phyloP scores from a whole-genome alignment of 2,888 invertebrate genomes.

The Zygaena filipendulae region DNA sequence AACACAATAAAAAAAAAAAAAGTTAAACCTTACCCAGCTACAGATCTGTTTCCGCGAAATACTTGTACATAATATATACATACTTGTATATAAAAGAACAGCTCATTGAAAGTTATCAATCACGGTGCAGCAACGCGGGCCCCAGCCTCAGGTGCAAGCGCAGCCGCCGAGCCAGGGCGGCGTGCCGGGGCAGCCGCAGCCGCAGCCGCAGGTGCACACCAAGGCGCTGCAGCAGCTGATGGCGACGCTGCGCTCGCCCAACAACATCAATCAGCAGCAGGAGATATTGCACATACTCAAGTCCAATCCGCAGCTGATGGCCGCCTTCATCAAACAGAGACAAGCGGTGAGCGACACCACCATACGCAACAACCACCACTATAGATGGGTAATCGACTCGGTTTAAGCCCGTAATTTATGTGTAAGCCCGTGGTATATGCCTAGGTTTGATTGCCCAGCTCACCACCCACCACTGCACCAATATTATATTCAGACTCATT shows the following conservation, averaged over 20 bases:
- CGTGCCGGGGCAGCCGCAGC: constrained; percentile 52
- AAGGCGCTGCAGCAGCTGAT: constrained; percentile 87
- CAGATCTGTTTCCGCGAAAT: no score
- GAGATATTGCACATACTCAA: constrained; percentile 90
- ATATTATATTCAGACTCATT: no score
- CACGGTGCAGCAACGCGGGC: constrained; percentile 25
- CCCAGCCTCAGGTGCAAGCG: constrained; percentile 21
- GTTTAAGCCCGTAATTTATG: no score
- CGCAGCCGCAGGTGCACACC: constrained; percentile 53
- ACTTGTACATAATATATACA: no score
- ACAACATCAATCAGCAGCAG: constrained; percentile 91
- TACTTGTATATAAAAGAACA: no score
- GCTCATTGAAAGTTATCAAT: no score
- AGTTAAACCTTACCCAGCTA: no score
- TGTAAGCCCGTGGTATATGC: no score
- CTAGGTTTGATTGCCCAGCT: no score
- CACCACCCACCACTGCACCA: no score
- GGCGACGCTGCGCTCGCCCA: constrained; percentile 89
- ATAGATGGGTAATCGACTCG: no score
- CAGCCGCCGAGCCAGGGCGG: constrained; percentile 7
- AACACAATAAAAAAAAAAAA: no score
- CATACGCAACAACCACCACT: neutral
- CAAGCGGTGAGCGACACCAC: constrained; percentile 71
- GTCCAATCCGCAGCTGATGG: constrained; percentile 95
- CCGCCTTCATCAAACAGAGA: constrained; percentile 91